Conservation (phyloP, 2,888 invertebrate genomes). For the Taenaris catops region DNA sequence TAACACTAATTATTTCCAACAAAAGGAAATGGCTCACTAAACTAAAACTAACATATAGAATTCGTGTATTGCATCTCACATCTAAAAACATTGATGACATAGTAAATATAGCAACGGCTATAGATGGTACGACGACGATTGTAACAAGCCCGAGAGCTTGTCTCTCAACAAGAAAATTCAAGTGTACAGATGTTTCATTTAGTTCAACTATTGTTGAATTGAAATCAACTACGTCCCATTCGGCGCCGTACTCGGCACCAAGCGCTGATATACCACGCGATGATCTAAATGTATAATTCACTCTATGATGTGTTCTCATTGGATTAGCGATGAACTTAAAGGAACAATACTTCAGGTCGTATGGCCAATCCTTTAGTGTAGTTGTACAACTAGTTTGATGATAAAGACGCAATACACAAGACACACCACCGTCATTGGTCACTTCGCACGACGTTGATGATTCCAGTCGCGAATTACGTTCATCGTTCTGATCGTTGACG, state of each 20-base stretch:
- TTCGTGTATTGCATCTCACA: slow-evolving; percentile 28
- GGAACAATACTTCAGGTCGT: slow-evolving; percentile 35
- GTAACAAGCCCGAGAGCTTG: slow-evolving; percentile 34
- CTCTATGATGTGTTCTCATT: neutral
- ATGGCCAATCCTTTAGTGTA: slow-evolving; percentile 39
- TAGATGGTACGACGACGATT: slow-evolving; percentile 35
- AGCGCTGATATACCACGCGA: slow-evolving; percentile 24
- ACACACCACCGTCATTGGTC: slow-evolving; percentile 24
- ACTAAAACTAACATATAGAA: slow-evolving; percentile 34
- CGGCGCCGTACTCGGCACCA: slow-evolving; percentile 33
- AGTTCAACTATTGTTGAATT: slow-evolving; percentile 22
- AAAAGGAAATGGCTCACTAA: slow-evolving; percentile 36
- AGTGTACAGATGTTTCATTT: slow-evolving; percentile 27
- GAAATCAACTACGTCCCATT: slow-evolving; percentile 42
- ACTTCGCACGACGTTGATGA: slow-evolving; percentile 25
- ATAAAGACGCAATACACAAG: slow-evolving; percentile 17
- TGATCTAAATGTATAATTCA: slow-evolving; percentile 23
- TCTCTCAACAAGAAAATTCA: slow-evolving; percentile 39
- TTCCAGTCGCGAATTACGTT: neutral
- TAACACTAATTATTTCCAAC: slow-evolving; percentile 26
- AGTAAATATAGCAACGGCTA: slow-evolving; percentile 33
- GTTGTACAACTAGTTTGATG: slow-evolving; percentile 27
- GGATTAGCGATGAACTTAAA: slow-evolving; percentile 24
- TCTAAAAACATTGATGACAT: slow-evolving; percentile 34
- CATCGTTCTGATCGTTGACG: slow-evolving; percentile 14